Conservation (phyloP, 2,797 vertebrate species). For the Hippoglossus hippoglossus region DNA sequence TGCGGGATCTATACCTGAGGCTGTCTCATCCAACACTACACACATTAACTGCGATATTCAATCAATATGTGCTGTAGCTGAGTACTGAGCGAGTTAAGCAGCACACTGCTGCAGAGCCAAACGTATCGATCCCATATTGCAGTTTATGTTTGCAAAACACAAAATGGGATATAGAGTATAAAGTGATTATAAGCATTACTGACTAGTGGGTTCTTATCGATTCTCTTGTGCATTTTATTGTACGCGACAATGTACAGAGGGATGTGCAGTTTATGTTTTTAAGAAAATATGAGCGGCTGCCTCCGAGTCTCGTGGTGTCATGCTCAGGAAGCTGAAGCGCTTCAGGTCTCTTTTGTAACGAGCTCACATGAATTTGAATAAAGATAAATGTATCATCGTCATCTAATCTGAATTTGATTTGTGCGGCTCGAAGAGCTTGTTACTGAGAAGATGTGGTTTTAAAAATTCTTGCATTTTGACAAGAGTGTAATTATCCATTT, state of each 20-base stretch:
- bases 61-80: conserved; percentile 33
- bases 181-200: conserved; percentile 25
- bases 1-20: background rate
- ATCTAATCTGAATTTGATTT: background rate
- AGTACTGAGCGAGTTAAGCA: conserved; percentile 14
- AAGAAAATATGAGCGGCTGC: background rate
- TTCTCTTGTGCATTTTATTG: conserved; percentile 35
- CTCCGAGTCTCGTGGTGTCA: background rate
- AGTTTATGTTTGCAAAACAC: conserved; percentile 43
- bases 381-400: conserved; percentile 14
- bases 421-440: conserved; percentile 8
- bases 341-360: background rate
- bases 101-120: conserved; percentile 19
- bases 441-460: background rate
- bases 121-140: conserved; percentile 39
- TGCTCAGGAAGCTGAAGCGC: background rate
- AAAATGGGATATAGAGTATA: conserved; percentile 29
- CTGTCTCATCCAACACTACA: conserved; percentile 12
- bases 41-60: conserved; percentile 14
- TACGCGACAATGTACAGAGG: conserved; percentile 9
- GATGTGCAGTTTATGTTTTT: background rate
- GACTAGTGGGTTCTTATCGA: conserved; percentile 31
- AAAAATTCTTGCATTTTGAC: background rate
- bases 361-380: background rate
- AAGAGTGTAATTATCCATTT: background rate